Evolutionary conservation across 2,113 vertebrate species (phyloP).

Genomic region (Cygnus buccinator): DNA sequence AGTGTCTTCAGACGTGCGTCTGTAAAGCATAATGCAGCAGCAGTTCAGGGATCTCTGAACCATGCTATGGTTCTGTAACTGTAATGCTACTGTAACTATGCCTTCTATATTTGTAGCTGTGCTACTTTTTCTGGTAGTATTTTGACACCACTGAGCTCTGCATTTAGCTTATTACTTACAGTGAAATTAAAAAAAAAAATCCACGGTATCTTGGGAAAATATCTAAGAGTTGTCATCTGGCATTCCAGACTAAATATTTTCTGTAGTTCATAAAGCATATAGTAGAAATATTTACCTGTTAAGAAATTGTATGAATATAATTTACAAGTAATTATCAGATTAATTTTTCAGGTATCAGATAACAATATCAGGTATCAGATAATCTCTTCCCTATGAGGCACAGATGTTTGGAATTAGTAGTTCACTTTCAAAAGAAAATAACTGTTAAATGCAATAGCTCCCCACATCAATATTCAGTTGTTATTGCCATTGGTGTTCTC

Average conservation of each 20-base stretch:
- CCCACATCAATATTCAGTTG: not conserved
- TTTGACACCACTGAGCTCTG: not conserved
- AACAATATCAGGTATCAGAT: not conserved
- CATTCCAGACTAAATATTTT: slow-evolving; percentile 22
- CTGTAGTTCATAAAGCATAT: not conserved
- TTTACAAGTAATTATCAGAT: not conserved
- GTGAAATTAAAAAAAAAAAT: not conserved
- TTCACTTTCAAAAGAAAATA: not conserved
- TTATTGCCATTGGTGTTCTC: not conserved
- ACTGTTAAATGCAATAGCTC: not conserved
- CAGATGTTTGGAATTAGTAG: not conserved
- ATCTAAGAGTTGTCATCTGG: not conserved
- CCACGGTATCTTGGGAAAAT: not conserved
- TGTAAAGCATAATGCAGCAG: not conserved
- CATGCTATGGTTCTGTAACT: not conserved
- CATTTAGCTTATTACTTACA: not conserved
- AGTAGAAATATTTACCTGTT: slow-evolving; percentile 7
- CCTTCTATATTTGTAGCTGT: not conserved
- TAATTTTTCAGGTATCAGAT: slow-evolving; percentile 26
- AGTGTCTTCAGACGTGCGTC: not conserved
- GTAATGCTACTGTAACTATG: not conserved
- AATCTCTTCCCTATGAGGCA: not conserved
- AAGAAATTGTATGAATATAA: not conserved
- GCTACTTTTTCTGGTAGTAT: not conserved
- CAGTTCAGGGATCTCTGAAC: not conserved